phyloP scores from a whole-genome alignment of 2,888 invertebrate species.

The Schizotus pectinicornis region DNA sequence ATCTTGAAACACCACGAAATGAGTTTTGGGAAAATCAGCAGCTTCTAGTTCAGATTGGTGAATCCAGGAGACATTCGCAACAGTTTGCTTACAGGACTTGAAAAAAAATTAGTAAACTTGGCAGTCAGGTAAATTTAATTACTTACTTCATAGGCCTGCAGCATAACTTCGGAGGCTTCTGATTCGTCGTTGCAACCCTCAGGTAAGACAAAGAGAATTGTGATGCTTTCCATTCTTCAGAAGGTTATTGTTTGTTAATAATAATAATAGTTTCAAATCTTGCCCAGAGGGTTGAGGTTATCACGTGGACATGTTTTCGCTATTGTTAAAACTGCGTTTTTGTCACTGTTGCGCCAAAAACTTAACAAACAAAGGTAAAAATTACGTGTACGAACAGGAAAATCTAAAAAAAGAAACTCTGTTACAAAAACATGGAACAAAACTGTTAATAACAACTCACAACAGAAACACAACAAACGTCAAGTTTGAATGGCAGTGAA shows the following conservation, averaged over 20 bases:
- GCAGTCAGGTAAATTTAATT: too few species aligned
- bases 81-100: slow-evolving; percentile 60
- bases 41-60: slow-evolving; percentile 65
- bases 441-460: too few species aligned
- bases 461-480: too few species aligned
- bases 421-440: too few species aligned
- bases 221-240: slow-evolving; percentile 40
- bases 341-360: too few species aligned
- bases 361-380: too few species aligned
- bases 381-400: too few species aligned
- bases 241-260: background rate
- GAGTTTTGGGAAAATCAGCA: slow-evolving; percentile 66
- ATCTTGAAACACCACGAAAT: slow-evolving; percentile 79
- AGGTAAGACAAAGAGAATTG: slow-evolving; percentile 62
- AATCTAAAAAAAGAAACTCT: too few species aligned
- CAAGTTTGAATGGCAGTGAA: too few species aligned
- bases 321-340: too few species aligned
- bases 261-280: background rate
- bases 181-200: slow-evolving; percentile 59
- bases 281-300: too few species aligned
- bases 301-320: too few species aligned
- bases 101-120: slow-evolving; percentile 28
- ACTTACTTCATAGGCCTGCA: slow-evolving; percentile 66
- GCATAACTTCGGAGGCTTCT: slow-evolving; percentile 67
- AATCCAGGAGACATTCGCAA: slow-evolving; percentile 69